These are phyloP conservation scores for Ceratina japonica DNA, from an alignment of 1,140 invertebrate genomes.

Conservation along the genomic window DNA sequence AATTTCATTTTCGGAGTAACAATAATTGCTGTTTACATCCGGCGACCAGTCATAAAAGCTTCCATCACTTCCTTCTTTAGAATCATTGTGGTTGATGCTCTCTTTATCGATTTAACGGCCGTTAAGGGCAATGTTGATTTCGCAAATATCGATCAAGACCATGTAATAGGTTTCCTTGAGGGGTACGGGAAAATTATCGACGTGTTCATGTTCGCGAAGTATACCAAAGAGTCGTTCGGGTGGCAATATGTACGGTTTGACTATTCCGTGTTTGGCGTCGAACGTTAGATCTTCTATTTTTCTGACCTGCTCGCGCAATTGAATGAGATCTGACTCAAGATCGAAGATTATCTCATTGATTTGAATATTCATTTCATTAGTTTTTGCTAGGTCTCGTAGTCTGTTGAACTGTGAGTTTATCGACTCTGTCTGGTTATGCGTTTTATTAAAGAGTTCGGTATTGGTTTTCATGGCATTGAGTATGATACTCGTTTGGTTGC, in stretches of 20 bases:
- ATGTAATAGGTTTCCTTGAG: conserved; percentile 11
- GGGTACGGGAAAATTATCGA: conserved; percentile 11
- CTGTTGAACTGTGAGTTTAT: conserved; percentile 1
- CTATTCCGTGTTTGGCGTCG: background rate
- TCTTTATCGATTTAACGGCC: no score
- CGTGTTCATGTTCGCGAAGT: background rate
- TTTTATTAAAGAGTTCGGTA: background rate
- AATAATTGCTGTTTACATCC: no score
- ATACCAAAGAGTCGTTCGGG: background rate
- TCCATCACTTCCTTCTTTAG: no score
- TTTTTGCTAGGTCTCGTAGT: background rate
- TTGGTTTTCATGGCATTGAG: conserved; percentile 4
- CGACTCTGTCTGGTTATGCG: background rate
- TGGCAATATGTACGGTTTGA: background rate
- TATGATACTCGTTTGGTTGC: conserved; percentile 7
- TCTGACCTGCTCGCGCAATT: background rate
- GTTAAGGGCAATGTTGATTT: background rate
- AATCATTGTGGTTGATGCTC: no score
- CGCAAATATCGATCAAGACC: background rate
- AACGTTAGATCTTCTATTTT: conserved; percentile 7
- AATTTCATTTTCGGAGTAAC: no score
- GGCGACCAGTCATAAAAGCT: no score
- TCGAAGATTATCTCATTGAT: background rate
- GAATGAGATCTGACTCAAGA: background rate
- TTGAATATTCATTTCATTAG: background rate